Evolutionary conservation across 2,113 vertebrate species (phyloP).

Genomic region (Forbesichthys papilliferus): DNA sequence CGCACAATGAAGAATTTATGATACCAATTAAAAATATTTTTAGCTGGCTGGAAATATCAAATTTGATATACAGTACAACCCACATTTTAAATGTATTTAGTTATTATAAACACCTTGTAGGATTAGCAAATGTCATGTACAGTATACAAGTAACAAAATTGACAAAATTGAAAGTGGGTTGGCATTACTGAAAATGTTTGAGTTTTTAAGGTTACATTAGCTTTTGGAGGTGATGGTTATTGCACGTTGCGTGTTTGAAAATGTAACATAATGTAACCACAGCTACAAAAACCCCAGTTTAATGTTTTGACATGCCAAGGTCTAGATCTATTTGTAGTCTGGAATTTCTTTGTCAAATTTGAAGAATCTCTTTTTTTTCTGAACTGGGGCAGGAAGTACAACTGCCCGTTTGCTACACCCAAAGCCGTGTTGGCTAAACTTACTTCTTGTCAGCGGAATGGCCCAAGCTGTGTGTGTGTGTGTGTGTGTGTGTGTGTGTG

Average conservation of each 20-base stretch:
- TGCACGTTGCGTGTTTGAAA: neutral
- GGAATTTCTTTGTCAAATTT: constrained; percentile 14
- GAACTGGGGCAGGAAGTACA: constrained; percentile 47
- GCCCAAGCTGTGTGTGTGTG: constrained; percentile 1
- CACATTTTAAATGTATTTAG: too few species aligned
- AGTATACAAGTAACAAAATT: too few species aligned
- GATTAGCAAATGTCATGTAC: too few species aligned
- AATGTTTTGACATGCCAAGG: constrained; percentile 38
- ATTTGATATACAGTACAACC: too few species aligned
- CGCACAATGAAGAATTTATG: neutral
- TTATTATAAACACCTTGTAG: too few species aligned
- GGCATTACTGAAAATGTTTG: too few species aligned
- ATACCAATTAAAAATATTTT: neutral
- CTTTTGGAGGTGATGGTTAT: neutral
- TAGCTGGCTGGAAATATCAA: neutral
- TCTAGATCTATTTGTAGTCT: constrained; percentile 24
- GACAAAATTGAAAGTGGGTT: too few species aligned
- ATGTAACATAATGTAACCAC: constrained; percentile 11
- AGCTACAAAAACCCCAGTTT: constrained; percentile 10
- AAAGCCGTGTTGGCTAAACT: constrained; percentile 29
- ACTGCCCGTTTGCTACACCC: constrained; percentile 41
- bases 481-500: neutral
- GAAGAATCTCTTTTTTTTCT: constrained; percentile 16
- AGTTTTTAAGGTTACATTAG: too few species aligned
- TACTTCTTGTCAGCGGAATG: constrained; percentile 35